These are phyloP conservation scores for Lordiphosa mommai DNA, from an alignment of 1,140 invertebrate species.

Conservation along the genomic window DNA sequence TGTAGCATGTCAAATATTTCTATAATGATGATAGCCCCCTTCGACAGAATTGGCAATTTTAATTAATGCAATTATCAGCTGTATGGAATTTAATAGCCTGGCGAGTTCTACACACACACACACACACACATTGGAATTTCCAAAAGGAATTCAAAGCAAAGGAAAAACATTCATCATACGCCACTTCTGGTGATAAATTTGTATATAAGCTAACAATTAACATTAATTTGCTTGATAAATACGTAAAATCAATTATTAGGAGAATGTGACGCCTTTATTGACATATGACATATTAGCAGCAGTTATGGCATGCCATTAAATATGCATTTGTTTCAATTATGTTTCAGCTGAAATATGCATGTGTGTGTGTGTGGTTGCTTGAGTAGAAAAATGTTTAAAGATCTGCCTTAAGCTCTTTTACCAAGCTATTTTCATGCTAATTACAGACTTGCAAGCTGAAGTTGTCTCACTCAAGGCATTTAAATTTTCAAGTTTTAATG, in stretches of 20 bases:
- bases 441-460: constrained; percentile 51
- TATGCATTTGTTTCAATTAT: constrained; percentile 71
- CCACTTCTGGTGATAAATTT: constrained; percentile 27
- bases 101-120: background rate
- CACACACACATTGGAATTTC: background rate
- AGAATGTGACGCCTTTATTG: constrained; percentile 27
- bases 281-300: constrained; percentile 56
- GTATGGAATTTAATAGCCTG: constrained; percentile 21
- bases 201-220: constrained; percentile 66
- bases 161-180: constrained; percentile 29
- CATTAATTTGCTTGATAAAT: constrained; percentile 71
- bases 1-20: constrained; percentile 13
- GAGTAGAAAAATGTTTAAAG: constrained; percentile 47
- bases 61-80: constrained; percentile 33
- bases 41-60: constrained; percentile 17
- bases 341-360: constrained; percentile 5
- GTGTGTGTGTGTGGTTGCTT: background rate
- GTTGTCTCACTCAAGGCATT: constrained; percentile 63
- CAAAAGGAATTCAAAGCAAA: background rate
- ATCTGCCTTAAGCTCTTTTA: constrained; percentile 19
- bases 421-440: constrained; percentile 65
- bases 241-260: constrained; percentile 64
- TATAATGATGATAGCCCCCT: constrained; percentile 18
- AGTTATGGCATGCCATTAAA: constrained; percentile 58
- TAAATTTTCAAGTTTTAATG: constrained; percentile 76